Base-by-base conservation (phyloP, 2,113 vertebrate genomes). In the Phycodurus eques region DNA sequence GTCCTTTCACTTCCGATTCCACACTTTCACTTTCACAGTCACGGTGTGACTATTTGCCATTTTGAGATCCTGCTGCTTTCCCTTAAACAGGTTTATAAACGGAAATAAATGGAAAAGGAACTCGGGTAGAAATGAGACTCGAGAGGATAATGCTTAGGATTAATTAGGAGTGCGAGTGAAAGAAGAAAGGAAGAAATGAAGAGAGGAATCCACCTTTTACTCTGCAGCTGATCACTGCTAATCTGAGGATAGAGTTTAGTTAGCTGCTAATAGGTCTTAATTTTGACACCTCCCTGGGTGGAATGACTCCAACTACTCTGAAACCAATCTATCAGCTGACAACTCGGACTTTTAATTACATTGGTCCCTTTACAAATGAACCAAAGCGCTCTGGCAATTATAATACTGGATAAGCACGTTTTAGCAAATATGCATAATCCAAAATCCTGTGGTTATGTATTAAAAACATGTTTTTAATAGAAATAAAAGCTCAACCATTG, bases 181-280 rank as follows among this genome's bases (percentile, higher is more conserved):
- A 54, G 46, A 4, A 22, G 31, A 70, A 69, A 78, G 42, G 70
- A 49, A 74, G 49, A 64, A 60, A 65, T 42, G 11, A 47, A 46
- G 53, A 67, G 49, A 75, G 35, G 78, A 73, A 84, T 42, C 33
- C 13, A 44, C 31, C 54, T 46, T 67, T 80, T 73, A 72, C 19
- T 47, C 71, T 35, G 68, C 73, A 63, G 83, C 14, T 80, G 72
- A 79, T 79, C 47, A 4, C 35, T 70, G 72, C 65, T 84, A 78
- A 83, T 84, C 85, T 67, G 72, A 73, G 66, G 54, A 67, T 42
- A 47, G 60, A 72, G 77, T 67, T 81, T 75, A 76, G 62, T 78
- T 71, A 60, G 71, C 70, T 51, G 12, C 67, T 83, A 81, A 79
- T 75, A 78, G 85, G 77, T 70, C 35, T 71, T 69, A 73, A 66